A percentile compares a stretch with the other conserved stretches of the same genome.
phyloP scores from a whole-genome alignment of 2,888 invertebrate species.

The Spilosoma lubricipeda region DNA sequence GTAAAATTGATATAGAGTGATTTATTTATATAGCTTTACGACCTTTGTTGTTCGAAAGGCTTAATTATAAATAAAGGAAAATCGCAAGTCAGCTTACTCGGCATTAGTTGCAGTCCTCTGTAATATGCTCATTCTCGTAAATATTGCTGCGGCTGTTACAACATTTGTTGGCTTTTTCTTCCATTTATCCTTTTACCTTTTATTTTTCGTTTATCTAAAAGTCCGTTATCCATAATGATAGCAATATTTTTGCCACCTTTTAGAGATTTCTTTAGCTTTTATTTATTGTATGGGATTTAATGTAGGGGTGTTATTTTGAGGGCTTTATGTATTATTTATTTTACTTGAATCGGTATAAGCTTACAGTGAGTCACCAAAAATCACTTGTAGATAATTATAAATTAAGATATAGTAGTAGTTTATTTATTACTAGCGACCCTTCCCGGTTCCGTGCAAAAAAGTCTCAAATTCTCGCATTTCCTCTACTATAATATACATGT shows the following conservation, averaged over 20 bases:
- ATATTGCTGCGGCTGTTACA: neutral
- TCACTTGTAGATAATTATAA: too few species aligned
- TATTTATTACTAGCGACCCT: too few species aligned
- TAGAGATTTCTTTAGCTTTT: neutral
- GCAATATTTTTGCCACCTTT: neutral
- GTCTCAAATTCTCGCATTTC: too few species aligned
- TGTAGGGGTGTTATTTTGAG: neutral
- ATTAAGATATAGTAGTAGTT: too few species aligned
- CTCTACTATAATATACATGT: too few species aligned
- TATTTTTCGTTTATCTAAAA: conserved; percentile 1
- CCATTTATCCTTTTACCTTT: neutral
- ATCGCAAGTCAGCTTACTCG: neutral
- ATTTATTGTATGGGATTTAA: neutral
- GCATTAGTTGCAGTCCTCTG: conserved; percentile 1
- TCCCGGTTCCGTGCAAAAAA: too few species aligned
- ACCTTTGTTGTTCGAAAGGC: neutral
- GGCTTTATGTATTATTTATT: neutral
- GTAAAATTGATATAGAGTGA: neutral
- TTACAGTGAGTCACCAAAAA: too few species aligned
- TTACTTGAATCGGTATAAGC: too few species aligned
- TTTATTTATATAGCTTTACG: neutral
- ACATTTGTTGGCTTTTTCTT: neutral
- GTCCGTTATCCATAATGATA: neutral
- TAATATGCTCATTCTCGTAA: neutral
- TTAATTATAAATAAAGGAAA: neutral